Base-by-base conservation (phyloP, 2,113 vertebrate species). In the Callocephalon fimbriatum region DNA sequence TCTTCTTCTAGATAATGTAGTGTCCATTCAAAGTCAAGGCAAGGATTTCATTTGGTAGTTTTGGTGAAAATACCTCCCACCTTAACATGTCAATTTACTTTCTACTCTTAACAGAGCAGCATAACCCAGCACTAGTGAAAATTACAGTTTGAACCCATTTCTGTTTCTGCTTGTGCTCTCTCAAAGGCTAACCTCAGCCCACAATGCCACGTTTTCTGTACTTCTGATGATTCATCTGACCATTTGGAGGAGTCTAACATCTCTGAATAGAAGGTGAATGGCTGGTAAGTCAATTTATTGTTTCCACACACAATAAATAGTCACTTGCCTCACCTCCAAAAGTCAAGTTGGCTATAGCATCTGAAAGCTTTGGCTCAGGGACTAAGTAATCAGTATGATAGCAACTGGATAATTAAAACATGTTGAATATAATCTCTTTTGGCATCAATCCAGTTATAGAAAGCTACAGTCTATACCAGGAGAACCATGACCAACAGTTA, bases 191-290 rank as follows among this genome's bases (percentile, higher is more conserved):
- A 58, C 44, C 12, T 32, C 59, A 54, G 44, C 50, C 38, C 21
- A 59, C 0, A 3, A 21, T 32, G 27, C 35, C 56, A 27, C 1
- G 0, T 45, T 61, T 65, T n/a, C 44, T 75, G 44, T 50, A 51
- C 59, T 83, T 58, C 35, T 83, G 32, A 38, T 35, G 38, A 73
- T 59, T 42, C 48, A 42, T 7, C 53, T 90, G 19, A 37, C 66
- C 59, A 31, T 21, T 35, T 70, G 62, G 21, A 74, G 22, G 12
- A 59, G 11, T 31, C n/a, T 47, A 27, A 22, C 9, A 42, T 44
- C 44, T 87, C 67, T 70, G 35, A 42, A 25, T 12, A 48, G 61
- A 42, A 74, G 63, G 31, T 26, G 65, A 2, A 48, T 31, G 38
- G 50, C n/a, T 59, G 5, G 2, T 72, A 88, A 93, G 54, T 71